Base-by-base conservation (phyloP, 1,140 invertebrate species). In the Geopemphigus sp. region DNA sequence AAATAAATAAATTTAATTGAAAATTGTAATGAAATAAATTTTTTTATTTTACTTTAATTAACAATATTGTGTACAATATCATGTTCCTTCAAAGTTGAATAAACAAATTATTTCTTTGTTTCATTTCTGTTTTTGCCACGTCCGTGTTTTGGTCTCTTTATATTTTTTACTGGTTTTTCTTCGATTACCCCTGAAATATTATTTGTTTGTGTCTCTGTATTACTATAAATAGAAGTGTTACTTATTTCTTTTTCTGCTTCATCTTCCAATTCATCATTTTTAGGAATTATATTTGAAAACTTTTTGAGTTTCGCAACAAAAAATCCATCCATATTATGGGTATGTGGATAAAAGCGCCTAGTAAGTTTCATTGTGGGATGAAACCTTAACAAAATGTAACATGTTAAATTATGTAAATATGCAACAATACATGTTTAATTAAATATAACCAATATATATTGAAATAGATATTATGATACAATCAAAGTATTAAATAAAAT, bases 301-400 rank as follows among this genome's bases (percentile, higher is more conserved):
- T 99, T 99, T 86, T 97, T 96, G 0, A 99, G 85, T 88, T 99
- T 99, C 6, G 96, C 96, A 17, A 99, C 96, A 89, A 96, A 99
- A 85, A 99, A 99, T 47, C 98, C 98, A 88, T 99, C 98, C 92
- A 99, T 95, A 86, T 99, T 99, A 85, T 99, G 96, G 19, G 93
- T 92, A 85, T 99, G 98, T 5, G 98, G 98, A 87, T 99, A 99
- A 87, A 96, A 98, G 81, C 97, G 88, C 86, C 90, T 90, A 0
- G 95, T 94, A 26, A 96, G 86, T 85, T 96, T 96, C 85, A 99
- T 85, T 6, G 93, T 93, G 1, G 95, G 95, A 88, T 99, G 95
- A 88, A 97, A 99, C 82, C 97, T 93, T 84, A 70, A 68, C 2
- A 70, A 53, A 26, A 70, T 53, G 0, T n/a, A 24, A 68, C 15